Evolutionary conservation across 2,888 invertebrate species (phyloP).

Genomic region (Scrobipalpa atriplicella): DNA sequence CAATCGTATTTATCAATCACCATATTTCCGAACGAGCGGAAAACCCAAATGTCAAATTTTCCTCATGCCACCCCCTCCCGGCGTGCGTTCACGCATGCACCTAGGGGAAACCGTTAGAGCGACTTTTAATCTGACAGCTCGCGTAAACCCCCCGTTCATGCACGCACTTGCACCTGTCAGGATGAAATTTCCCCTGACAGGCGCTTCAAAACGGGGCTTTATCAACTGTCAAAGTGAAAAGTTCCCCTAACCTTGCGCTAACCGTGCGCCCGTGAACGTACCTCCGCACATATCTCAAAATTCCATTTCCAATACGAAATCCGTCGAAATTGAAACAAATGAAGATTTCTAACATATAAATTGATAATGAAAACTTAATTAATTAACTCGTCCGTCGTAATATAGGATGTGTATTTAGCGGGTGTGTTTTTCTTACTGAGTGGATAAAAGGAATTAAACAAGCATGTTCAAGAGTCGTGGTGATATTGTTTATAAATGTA

Average conservation of each 20-base stretch:
- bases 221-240: no score
- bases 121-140: no score
- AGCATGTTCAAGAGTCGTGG: slow-evolving; percentile 86
- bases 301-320: slow-evolving; percentile 30
- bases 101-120: no score
- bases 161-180: no score
- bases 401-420: slow-evolving; percentile 44
- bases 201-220: no score
- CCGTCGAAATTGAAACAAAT: slow-evolving; percentile 55
- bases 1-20: slow-evolving; percentile 4
- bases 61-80: no score
- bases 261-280: slow-evolving; percentile 44
- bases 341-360: slow-evolving; percentile 41
- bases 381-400: slow-evolving; percentile 37
- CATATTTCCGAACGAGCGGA: slow-evolving; percentile 34
- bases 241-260: slow-evolving; percentile 30
- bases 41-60: slow-evolving; percentile 40
- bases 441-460: slow-evolving; percentile 15
- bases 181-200: no score
- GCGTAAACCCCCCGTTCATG: no score
- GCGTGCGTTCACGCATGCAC: no score
- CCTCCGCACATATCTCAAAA: slow-evolving; percentile 38
- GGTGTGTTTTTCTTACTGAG: slow-evolving; percentile 29
- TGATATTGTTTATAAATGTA: slow-evolving; percentile 93
- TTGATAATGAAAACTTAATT: slow-evolving; percentile 41